Evolutionary conservation across 2,888 invertebrate genomes (phyloP).

Genomic region (Oscheius sp.): DNA sequence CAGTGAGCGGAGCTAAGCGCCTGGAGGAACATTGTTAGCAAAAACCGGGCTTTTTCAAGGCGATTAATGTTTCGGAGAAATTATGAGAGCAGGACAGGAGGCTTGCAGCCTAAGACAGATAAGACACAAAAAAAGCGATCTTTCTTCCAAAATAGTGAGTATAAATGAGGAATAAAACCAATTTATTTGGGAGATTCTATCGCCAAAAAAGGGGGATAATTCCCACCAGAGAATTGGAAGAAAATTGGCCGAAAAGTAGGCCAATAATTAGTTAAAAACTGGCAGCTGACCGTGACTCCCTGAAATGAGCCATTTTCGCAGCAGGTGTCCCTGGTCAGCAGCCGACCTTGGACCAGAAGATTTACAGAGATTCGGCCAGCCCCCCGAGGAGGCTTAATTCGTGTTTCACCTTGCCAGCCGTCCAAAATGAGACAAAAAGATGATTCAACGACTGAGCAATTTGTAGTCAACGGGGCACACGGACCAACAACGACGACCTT

Average conservation of each 20-base stretch:
- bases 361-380: not conserved
- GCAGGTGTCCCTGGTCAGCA: not conserved
- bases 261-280: too few relatives aligned
- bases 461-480: too few relatives aligned
- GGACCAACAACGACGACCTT: not conserved
- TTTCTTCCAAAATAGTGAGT: too few relatives aligned
- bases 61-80: not conserved
- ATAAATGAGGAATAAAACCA: too few relatives aligned
- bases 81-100: not conserved
- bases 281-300: too few relatives aligned
- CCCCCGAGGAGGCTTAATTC: not conserved
- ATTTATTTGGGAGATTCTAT: too few relatives aligned
- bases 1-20: too few relatives aligned
- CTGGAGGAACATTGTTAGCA: too few relatives aligned
- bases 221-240: too few relatives aligned
- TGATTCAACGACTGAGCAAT: not conserved
- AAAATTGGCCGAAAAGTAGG: too few relatives aligned
- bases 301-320: not conserved
- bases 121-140: not conserved
- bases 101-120: not conserved
- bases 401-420: not conserved
- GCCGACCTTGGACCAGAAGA: slow-evolving; percentile 1
- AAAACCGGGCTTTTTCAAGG: not conserved
- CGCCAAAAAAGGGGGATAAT: too few relatives aligned
- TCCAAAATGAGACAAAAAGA: not conserved